Evolutionary conservation across 2,888 invertebrate species (phyloP).

Genomic region (Clusia tigrina): DNA sequence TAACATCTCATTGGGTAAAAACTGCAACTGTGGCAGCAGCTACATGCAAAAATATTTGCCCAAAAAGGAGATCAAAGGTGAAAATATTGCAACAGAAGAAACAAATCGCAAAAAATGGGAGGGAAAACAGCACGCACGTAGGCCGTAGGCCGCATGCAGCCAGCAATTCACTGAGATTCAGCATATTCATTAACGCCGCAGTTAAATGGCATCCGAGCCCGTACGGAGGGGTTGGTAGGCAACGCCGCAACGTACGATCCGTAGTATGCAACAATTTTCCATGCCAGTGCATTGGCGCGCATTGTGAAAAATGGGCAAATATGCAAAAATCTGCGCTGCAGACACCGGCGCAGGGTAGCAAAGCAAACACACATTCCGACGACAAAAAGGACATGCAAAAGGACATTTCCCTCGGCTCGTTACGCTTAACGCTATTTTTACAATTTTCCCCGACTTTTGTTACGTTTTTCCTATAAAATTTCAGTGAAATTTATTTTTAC

Average conservation of each 20-base stretch:
- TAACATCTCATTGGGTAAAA: not conserved
- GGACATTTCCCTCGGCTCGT: slow-evolving; percentile 34
- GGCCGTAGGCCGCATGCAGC: slow-evolving; percentile 1
- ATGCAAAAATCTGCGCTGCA: not conserved
- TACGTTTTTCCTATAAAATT: slow-evolving; percentile 37
- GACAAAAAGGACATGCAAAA: slow-evolving; percentile 38
- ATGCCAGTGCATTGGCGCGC: slow-evolving; percentile 41
- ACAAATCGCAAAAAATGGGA: slow-evolving; percentile 13
- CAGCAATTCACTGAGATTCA: not conserved
- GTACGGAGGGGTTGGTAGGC: not conserved
- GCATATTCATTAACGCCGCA: slow-evolving; percentile 26
- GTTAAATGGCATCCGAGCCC: slow-evolving; percentile 17
- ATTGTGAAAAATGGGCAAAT: slow-evolving; percentile 2
- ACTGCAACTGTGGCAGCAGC: not conserved
- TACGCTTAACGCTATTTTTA: slow-evolving; percentile 45
- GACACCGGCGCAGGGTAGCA: slow-evolving; percentile 12
- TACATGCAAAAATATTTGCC: slow-evolving; percentile 48
- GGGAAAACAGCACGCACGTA: not conserved
- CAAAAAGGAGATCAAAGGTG: slow-evolving; percentile 44
- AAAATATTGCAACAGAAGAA: slow-evolving; percentile 28
- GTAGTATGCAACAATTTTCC: slow-evolving; percentile 42
- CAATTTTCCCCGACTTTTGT: slow-evolving; percentile 47
- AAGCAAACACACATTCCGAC: not conserved
- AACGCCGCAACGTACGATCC: not conserved
- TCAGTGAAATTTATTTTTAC: not conserved